Percentiles rank a stretch among this genome's conserved stretches.
These are phyloP conservation scores for Petrocephalus microphthalmus DNA, from an alignment of 2,113 vertebrate genomes.

Conservation along the genomic window DNA sequence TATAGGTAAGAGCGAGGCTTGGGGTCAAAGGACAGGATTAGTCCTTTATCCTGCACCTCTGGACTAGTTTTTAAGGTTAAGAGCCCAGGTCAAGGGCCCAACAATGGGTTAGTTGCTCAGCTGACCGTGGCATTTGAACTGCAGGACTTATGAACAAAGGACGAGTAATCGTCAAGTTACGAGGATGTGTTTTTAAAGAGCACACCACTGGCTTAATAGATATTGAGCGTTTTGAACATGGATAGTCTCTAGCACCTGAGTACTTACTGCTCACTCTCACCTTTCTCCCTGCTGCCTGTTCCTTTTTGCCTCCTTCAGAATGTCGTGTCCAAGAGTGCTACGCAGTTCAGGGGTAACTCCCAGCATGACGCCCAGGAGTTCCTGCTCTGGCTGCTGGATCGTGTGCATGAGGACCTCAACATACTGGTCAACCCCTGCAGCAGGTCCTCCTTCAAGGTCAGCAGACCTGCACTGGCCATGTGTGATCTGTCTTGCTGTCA, in stretches of 20 bases:
- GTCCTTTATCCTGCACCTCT: not conserved
- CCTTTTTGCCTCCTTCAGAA: slow-evolving; percentile 60
- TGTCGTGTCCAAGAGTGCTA: slow-evolving; percentile 84
- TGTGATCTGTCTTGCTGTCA: not conserved
- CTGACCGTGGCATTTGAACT: not conserved
- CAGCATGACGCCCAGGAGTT: slow-evolving; percentile 98
- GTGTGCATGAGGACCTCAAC: slow-evolving; percentile 93
- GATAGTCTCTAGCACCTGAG: not conserved
- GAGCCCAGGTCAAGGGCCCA: not conserved
- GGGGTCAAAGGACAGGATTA: not conserved
- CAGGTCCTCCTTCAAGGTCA: slow-evolving; percentile 75
- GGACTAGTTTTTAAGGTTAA: not conserved
- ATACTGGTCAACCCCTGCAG: slow-evolving; percentile 64
- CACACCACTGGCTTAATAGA: not conserved
- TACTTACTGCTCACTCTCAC: not conserved
- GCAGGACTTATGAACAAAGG: not conserved
- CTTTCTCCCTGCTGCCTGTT: not conserved
- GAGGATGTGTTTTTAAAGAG: not conserved
- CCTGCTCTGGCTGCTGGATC: slow-evolving; percentile 91
- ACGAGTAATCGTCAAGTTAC: not conserved
- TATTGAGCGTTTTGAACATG: not conserved
- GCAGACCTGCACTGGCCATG: not conserved
- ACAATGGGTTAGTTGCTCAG: not conserved
- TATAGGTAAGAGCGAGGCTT: not conserved
- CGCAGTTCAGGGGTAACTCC: slow-evolving; percentile 88